phyloP scores from a whole-genome alignment of 2,888 invertebrate genomes.

The Scaeva pyrastri region DNA sequence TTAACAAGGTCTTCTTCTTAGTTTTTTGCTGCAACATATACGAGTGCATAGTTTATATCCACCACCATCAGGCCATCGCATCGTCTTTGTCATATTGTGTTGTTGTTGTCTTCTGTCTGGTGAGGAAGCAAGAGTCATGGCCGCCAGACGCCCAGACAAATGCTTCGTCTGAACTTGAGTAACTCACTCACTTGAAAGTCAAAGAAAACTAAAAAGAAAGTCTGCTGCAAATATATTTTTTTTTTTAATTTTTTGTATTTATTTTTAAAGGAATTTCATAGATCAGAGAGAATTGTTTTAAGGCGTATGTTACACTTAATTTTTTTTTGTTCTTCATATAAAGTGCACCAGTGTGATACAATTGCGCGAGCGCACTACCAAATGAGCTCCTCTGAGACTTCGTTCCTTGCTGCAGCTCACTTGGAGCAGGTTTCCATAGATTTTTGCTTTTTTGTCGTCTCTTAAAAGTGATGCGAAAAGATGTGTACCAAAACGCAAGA shows the following conservation, averaged over 20 bases:
- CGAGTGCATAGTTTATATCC: not conserved
- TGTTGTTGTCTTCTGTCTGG: not conserved
- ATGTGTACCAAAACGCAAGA: constrained; percentile 71
- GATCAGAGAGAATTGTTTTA: constrained; percentile 58
- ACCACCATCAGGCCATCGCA: not conserved
- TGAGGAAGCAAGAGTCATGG: not conserved
- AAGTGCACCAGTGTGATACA: constrained; percentile 59
- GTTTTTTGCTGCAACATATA: constrained; percentile 26
- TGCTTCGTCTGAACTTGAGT: not conserved
- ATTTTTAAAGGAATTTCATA: constrained; percentile 64
- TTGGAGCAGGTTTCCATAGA: constrained; percentile 44
- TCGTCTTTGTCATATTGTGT: not conserved
- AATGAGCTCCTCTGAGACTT: constrained; percentile 56
- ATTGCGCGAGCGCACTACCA: constrained; percentile 44
- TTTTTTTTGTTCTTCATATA: not conserved
- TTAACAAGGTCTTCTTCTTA: constrained; percentile 60
- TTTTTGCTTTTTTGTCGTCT: constrained; percentile 27
- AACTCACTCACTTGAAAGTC: constrained; percentile 6
- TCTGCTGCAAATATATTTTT: too few relatives aligned
- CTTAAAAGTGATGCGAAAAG: constrained; percentile 71
- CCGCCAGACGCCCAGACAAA: not conserved
- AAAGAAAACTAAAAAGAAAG: constrained; percentile 58
- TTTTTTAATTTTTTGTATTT: too few relatives aligned
- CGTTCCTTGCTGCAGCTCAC: constrained; percentile 1
- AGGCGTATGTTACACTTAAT: constrained; percentile 62